Evolutionary conservation across 53 echinoderm and acorn worm species (phyloP).

Genomic region (Luidia sarsii): DNA sequence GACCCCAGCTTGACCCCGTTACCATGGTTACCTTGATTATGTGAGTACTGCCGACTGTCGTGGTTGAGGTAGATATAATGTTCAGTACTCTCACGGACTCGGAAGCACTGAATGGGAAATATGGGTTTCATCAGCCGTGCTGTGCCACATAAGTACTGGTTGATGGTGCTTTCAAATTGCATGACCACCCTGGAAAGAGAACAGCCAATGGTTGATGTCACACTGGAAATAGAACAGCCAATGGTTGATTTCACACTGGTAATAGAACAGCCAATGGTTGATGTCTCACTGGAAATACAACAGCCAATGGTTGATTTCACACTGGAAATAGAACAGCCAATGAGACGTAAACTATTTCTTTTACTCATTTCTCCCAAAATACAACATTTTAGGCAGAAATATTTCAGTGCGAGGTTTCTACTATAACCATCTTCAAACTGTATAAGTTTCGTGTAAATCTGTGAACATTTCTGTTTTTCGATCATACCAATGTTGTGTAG

Average conservation of each 20-base stretch:
- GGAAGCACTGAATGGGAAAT: slow-evolving; percentile 84
- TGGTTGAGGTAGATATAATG: slow-evolving; percentile 85
- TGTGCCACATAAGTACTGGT: slow-evolving; percentile 86
- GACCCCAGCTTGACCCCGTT: neutral
- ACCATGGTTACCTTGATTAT: slow-evolving; percentile 76
- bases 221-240: neutral
- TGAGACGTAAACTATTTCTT: too few species aligned
- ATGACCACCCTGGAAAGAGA: slow-evolving; percentile 66
- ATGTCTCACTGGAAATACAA: neutral
- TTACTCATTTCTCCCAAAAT: too few species aligned
- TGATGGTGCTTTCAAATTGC: slow-evolving; percentile 78
- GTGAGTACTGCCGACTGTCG: slow-evolving; percentile 81
- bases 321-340: slow-evolving; percentile 3
- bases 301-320: neutral
- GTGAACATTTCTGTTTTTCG: too few species aligned
- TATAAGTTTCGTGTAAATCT: too few species aligned
- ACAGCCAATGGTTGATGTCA: neutral
- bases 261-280: neutral
- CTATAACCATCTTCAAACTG: too few species aligned
- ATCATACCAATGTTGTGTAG: too few species aligned
- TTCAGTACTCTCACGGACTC: slow-evolving; percentile 84
- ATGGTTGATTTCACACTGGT: neutral
- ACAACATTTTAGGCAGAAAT: too few species aligned
- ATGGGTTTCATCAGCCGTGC: slow-evolving; percentile 85
- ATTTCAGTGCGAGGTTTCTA: too few species aligned